Percentiles rank a stretch among this genome's conserved stretches.
Conservation (phyloP, 30 jellyfish, hydroid and myxozoan species). For the Chrysaora quinquecirrha region DNA sequence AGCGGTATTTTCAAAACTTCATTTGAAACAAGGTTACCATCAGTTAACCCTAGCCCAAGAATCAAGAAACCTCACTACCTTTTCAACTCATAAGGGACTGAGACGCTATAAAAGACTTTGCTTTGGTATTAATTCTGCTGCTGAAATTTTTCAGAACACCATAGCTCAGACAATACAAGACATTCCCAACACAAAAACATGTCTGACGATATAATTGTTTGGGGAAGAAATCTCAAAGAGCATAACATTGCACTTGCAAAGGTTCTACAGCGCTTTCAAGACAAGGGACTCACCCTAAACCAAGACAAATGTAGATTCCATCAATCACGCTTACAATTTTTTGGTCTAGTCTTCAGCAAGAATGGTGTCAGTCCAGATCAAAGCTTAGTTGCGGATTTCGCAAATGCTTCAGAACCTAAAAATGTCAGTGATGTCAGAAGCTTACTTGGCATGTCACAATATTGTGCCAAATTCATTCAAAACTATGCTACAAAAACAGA, state of each 20-base stretch:
- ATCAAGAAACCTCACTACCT: too few species aligned
- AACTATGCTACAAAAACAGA: background rate
- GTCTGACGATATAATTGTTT: background rate
- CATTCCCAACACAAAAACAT: background rate
- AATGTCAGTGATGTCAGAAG: too few species aligned
- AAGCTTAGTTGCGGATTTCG: background rate
- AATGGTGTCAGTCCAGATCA: background rate
- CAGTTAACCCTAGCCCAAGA: background rate
- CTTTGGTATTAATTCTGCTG: too few species aligned
- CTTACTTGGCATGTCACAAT: too few species aligned
- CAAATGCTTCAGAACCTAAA: too few species aligned
- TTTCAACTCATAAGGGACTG: background rate
- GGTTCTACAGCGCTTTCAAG: background rate
- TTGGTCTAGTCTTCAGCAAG: background rate
- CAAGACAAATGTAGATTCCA: background rate
- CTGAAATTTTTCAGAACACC: background rate
- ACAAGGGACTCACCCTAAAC: background rate
- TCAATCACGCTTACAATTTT: background rate
- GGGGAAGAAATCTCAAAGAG: background rate
- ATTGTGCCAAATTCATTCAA: background rate
- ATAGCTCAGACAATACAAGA: background rate
- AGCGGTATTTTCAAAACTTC: background rate
- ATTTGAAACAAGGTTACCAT: background rate
- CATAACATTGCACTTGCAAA: background rate
- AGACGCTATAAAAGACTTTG: background rate